phyloP scores from a whole-genome alignment of 2,797 vertebrate species.

The Otolemur crassicaudatus region DNA sequence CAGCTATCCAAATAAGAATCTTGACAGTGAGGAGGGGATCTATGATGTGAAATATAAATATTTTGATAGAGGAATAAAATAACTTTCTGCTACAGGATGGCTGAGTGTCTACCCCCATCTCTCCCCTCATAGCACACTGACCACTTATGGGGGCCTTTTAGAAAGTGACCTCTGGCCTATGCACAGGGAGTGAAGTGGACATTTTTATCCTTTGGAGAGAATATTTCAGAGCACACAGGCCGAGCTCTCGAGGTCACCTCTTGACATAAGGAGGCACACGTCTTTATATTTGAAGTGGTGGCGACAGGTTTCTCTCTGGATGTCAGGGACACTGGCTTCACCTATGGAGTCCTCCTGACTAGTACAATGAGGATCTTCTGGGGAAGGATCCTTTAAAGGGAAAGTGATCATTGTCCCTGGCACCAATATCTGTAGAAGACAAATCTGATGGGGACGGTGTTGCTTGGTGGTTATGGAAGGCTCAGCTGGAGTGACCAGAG shows the following conservation, averaged over 20 bases:
- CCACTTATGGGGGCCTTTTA: background rate
- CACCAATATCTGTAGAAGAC: background rate
- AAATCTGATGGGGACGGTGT: background rate
- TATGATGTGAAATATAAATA: background rate
- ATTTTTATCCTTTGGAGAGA: background rate
- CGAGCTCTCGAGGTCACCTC: background rate
- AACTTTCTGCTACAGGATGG: background rate
- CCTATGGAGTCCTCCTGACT: no score
- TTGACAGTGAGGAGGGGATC: background rate
- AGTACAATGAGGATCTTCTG: background rate
- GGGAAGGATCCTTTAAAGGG: background rate
- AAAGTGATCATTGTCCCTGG: rapidly evolving
- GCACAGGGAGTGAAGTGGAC: background rate
- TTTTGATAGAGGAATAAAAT: background rate
- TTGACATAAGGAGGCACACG: background rate
- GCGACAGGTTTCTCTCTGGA: background rate
- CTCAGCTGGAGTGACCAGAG: background rate
- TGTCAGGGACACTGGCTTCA: background rate
- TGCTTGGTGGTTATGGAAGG: background rate
- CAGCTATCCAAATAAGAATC: background rate
- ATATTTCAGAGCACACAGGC: no score
- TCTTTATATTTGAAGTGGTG: background rate
- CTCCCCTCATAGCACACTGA: background rate
- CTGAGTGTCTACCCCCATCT: background rate
- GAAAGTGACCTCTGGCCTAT: background rate